These are phyloP conservation scores for Talpa occidentalis DNA, from an alignment of 2,113 vertebrate species.

Conservation along the genomic window DNA sequence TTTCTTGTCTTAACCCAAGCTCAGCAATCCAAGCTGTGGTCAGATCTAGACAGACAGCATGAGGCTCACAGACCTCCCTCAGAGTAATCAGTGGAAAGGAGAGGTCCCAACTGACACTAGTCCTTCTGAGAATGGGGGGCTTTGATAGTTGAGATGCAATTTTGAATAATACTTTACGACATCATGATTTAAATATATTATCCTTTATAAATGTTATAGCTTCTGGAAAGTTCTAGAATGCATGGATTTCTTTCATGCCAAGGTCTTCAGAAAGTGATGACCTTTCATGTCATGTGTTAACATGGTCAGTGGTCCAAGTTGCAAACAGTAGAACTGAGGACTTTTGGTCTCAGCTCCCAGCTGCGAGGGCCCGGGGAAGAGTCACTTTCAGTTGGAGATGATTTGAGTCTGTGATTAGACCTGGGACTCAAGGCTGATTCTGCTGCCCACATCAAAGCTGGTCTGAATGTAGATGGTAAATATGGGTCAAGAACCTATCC, in stretches of 20 bases:
- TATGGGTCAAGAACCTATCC: neutral
- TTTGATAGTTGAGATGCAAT: neutral
- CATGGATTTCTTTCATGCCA: neutral
- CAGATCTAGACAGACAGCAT: neutral
- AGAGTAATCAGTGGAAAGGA: neutral
- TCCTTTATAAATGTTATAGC: neutral
- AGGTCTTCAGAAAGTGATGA: neutral
- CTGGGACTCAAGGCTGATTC: neutral
- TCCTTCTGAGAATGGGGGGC: neutral
- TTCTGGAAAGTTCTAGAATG: neutral
- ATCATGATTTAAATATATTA: neutral
- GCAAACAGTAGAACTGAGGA: neutral
- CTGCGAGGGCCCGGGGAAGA: neutral
- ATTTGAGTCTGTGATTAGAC: neutral
- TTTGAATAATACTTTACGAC: neutral
- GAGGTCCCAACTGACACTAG: neutral
- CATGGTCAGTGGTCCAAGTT: neutral
- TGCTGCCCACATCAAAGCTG: neutral
- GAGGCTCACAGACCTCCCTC: neutral
- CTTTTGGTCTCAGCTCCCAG: neutral
- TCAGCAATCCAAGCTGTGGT: neutral
- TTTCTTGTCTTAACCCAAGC: neutral
- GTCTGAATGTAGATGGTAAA: neutral
- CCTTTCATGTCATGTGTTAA: neutral
- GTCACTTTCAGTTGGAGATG: neutral